phyloP scores from a whole-genome alignment of 2,888 invertebrate species.

The Anorthoa munda region DNA sequence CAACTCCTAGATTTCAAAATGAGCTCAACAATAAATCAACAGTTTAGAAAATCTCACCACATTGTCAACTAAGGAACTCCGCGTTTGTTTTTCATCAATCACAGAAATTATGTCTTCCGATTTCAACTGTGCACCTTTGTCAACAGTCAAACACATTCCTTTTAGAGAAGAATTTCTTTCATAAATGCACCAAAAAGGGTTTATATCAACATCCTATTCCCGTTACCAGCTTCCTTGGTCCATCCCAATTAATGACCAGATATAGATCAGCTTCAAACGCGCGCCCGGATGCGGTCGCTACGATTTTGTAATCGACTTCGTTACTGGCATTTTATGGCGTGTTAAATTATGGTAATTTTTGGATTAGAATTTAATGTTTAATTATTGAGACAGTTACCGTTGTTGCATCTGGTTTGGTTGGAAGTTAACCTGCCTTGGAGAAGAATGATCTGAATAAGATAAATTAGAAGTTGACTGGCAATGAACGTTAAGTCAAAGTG shows the following conservation, averaged over 20 bases:
- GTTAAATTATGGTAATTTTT: conserved; percentile 60
- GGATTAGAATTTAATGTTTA: conserved; percentile 25
- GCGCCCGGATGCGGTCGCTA: conserved; percentile 51
- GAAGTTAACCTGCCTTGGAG: not conserved
- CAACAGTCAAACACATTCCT: conserved; percentile 22
- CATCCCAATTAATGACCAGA: conserved; percentile 69
- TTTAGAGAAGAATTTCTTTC: conserved; percentile 51
- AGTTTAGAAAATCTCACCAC: not conserved
- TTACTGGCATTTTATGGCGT: conserved; percentile 51
- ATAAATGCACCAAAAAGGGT: conserved; percentile 53
- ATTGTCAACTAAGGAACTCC: not conserved
- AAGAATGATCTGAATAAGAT: not conserved
- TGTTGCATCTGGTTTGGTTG: conserved; percentile 50
- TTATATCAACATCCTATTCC: conserved; percentile 67
- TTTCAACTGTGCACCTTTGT: conserved; percentile 3
- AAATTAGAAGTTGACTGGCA: too few relatives aligned
- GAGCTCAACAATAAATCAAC: not conserved
- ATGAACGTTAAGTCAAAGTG: not conserved
- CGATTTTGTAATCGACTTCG: conserved; percentile 52
- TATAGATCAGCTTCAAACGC: conserved; percentile 67
- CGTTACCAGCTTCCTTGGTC: conserved; percentile 70
- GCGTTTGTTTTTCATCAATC: conserved; percentile 6
- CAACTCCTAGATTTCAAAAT: not conserved
- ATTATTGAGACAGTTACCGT: conserved; percentile 38
- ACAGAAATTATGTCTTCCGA: not conserved